Base-by-base conservation (phyloP, 2,888 invertebrate genomes). In the Pammene aurita region DNA sequence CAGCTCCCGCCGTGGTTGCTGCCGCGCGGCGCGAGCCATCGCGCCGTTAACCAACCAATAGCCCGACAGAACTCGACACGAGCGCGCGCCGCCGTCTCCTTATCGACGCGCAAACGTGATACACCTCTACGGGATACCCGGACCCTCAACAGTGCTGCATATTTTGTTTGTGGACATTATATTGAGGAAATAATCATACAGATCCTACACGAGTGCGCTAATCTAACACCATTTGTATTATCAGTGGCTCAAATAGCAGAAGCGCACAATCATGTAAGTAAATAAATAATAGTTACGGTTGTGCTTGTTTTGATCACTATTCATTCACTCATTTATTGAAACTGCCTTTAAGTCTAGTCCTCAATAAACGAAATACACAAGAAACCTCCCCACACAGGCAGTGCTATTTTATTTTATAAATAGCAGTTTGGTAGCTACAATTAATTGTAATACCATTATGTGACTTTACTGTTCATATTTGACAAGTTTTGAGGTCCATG, bases 21-120 rank as follows among this genome's bases (percentile, higher is more conserved):
- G 58, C 72, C 66, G 35, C 44, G 26, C 75, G 75, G 78, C 62
- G 65, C 73, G 66, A 61, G 68, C 67, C 66, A 84, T 35, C 14
- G 13, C 55, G 56, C 41, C 64, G 50, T 26, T 26, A 56, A 44
- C 61, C 41, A 64, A 44, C 89, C 86, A 87, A 88, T 89, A 85
- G 73, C 80, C 78, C 83, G 78, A 80, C 77, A 81, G 80, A 75
- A 81, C 79, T 76, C 80, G 79, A 75, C 80, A 80, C 85, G 80
- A 84, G 84, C 87, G 87, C 86, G 86, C 84, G 84, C 74, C 76
- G 77, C 76, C 74, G 77, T 73, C 71, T 73, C 76, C 80, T 79
- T 86, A 87, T 89, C 84, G 90, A 89, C 86, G 84, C 83, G 79
- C 78, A 74, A 76, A 77, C 78, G 77, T 77, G 73, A 77, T 81